Evolutionary conservation across 2,888 invertebrate species (phyloP), one percentile per base, ranked within the genome.

Genomic region (Melolontha melolontha): DNA sequence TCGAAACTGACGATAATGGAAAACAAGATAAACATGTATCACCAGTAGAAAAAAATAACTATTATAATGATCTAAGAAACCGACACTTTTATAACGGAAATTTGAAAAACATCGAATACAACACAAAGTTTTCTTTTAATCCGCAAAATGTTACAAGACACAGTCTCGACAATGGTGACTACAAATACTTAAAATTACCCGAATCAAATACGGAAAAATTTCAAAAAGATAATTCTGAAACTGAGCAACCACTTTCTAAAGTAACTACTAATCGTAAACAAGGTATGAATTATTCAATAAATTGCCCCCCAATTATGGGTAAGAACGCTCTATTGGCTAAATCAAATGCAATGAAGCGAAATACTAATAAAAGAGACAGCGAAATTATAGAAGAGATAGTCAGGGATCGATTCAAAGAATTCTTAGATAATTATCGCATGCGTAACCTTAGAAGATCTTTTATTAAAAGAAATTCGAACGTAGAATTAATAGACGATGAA

Each of bases 371-470:
- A 1, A 68, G 69, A 12, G 75, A 75, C 44, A 68, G 71, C 0
- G 70, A 75, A 55, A 72, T 75, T 7, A 64, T 75, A 29, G 70
- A 68, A 12, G 64, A 68, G 29, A 57, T 75, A 22, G 74, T 75
- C 7, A 64, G 55, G 11, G 72, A 74, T 55, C 70, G 70, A 69
- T 75, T 73, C 49, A 62, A 57, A 11, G 51, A 51, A 1, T 59
- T 70, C 17, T 67, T 74, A 41, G 69, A 69, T 44, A 12, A 66
- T 17, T 70, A 70, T 50, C 62, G 63, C 34, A 54, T 55, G 50
- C 70, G 74, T 22, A 71, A 63, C 10, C 2, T 34, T 34, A 6
- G 7, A 34, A 34, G 34, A 6, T 34, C 34, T 34, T 6, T 34
- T 5, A 1, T 10, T 34, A 34, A 34, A 6, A 34, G 34, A 34